Conservation (phyloP, 2,113 vertebrate genomes). For the Phyllostomus discolor region DNA sequence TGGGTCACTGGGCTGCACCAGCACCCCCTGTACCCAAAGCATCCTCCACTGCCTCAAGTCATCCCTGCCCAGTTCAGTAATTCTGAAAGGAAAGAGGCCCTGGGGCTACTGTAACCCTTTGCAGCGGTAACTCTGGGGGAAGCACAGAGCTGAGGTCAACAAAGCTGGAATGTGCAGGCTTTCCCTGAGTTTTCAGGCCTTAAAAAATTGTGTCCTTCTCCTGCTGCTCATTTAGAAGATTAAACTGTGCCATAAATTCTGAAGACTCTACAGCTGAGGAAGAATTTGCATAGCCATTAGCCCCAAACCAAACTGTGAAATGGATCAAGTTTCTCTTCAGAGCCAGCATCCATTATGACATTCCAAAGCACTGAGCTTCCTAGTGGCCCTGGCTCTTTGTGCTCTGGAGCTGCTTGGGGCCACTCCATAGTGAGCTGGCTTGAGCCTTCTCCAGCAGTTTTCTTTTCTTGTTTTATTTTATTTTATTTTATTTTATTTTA, state of each 20-base stretch:
- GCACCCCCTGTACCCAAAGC: not conserved
- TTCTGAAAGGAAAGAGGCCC: not conserved
- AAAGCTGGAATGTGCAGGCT: not conserved
- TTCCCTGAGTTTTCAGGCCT: not conserved
- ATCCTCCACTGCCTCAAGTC: not conserved
- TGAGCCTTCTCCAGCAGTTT: not conserved
- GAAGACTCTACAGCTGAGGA: not conserved
- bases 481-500: no score
- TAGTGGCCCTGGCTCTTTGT: not conserved
- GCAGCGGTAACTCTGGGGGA: not conserved
- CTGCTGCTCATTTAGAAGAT: not conserved
- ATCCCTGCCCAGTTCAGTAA: not conserved
- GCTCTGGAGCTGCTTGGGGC: not conserved
- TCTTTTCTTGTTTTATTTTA: not conserved
- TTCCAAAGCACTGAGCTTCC: not conserved
- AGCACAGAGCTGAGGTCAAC: not conserved
- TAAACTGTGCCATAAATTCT: not conserved
- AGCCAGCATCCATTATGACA: not conserved
- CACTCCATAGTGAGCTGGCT: not conserved
- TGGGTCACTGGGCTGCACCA: not conserved
- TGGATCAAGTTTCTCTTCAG: not conserved
- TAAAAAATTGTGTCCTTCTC: constrained; percentile 8
- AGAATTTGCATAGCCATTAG: not conserved
- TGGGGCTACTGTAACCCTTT: not conserved
- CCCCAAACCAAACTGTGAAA: not conserved